These are phyloP conservation scores for Sus scrofa DNA, from an alignment of 2,113 vertebrate genomes.

Conservation along the genomic window T2T-Sscrofa CM000818.6:92967501-92968000, in stretches of 20 bases:
- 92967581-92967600: neutral
- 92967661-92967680: neutral
- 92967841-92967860: neutral
- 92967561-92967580: neutral
- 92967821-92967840: slow-evolving; percentile 22
- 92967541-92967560: neutral
- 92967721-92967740: neutral
- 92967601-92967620: neutral
- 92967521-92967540: neutral
- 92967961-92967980: slow-evolving; percentile 51
- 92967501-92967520: neutral
- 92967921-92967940: slow-evolving; percentile 37
- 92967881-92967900: neutral
- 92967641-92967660: neutral
- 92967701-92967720: neutral
- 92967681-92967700: neutral
- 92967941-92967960: slow-evolving; percentile 42
- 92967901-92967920: slow-evolving; percentile 10
- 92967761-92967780: slow-evolving; percentile 1
- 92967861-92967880: neutral
- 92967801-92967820: slow-evolving; percentile 54
- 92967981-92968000: slow-evolving; percentile 43
- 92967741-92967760: neutral
- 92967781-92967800: neutral
- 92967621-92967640: neutral